These are phyloP conservation scores for Pachymerium ferrugineum DNA, from an alignment of 2,888 invertebrate genomes.

Conservation along the genomic window DNA sequence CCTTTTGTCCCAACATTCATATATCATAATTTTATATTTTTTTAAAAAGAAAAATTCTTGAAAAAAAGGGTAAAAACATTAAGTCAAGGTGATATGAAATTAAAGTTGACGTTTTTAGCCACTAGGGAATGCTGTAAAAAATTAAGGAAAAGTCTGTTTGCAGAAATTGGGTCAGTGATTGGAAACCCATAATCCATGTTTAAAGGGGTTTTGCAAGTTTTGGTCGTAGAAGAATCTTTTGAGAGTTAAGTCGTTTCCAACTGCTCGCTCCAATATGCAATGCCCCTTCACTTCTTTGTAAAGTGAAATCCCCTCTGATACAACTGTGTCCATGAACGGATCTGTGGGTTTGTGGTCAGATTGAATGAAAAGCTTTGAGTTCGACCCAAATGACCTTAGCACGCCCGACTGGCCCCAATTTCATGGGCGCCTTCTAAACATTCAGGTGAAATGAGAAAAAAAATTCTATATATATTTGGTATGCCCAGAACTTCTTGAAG, in stretches of 20 bases:
- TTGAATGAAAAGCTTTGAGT: slow-evolving; percentile 22
- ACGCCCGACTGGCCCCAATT: slow-evolving; percentile 25
- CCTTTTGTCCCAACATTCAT: not conserved
- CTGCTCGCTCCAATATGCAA: no score
- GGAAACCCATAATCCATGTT: no score
- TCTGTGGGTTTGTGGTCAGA: slow-evolving; percentile 27
- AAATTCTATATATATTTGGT: not conserved
- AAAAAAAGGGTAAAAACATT: not conserved
- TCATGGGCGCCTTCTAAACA: not conserved
- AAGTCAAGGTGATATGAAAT: not conserved
- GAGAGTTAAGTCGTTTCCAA: no score
- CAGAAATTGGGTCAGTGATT: no score
- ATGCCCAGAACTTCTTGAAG: not conserved
- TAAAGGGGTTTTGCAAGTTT: no score
- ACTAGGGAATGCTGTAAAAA: no score
- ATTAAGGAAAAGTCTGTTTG: no score
- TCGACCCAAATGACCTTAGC: slow-evolving; percentile 20
- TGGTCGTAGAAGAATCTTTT: no score
- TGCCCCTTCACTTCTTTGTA: not conserved
- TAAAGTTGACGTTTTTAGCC: not conserved
- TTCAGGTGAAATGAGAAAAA: slow-evolving; percentile 17
- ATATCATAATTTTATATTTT: not conserved
- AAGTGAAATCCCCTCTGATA: slow-evolving; percentile 17
- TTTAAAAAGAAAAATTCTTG: not conserved
- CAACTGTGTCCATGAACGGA: slow-evolving; percentile 15